Conservation (phyloP, 2,888 invertebrate genomes). For the Dolichopus griseipennis region DNA sequence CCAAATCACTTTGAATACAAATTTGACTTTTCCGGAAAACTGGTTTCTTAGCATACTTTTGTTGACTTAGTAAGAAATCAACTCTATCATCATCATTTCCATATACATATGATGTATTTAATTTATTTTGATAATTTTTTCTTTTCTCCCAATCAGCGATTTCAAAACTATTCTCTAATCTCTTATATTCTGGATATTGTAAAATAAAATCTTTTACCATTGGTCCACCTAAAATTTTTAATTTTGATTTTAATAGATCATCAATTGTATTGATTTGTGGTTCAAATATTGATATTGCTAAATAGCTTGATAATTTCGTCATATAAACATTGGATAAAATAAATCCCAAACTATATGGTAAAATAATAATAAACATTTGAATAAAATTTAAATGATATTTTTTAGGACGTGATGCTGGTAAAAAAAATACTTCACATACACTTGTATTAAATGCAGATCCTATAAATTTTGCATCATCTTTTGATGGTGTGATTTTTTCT, state of each 20-base stretch:
- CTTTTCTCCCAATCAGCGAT: conserved; percentile 14
- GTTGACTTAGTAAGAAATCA: conserved; percentile 26
- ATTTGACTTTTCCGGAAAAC: conserved; percentile 25
- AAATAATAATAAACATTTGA: background rate
- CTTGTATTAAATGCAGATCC: background rate
- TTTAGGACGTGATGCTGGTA: background rate
- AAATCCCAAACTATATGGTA: conserved; percentile 23
- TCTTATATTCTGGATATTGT: conserved; percentile 24
- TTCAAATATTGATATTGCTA: conserved; percentile 26
- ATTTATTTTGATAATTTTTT: conserved; percentile 16
- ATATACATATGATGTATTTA: conserved; percentile 21
- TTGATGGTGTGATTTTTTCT: background rate
- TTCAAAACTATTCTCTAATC: conserved; percentile 22
- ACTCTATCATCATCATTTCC: conserved; percentile 25
- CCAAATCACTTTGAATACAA: conserved; percentile 25
- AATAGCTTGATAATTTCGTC: conserved; percentile 29
- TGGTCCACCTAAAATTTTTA: conserved; percentile 23
- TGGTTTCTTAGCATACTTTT: conserved; percentile 24
- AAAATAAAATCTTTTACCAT: conserved; percentile 26
- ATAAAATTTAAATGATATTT: background rate
- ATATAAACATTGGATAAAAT: conserved; percentile 29
- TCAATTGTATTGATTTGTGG: conserved; percentile 23
- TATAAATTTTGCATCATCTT: background rate
- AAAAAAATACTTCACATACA: background rate
- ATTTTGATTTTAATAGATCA: conserved; percentile 22